Evolutionary conservation across 1,140 invertebrate species (phyloP), one percentile per base, ranked within the genome.

Genomic region (Charaxes varanes): DNA sequence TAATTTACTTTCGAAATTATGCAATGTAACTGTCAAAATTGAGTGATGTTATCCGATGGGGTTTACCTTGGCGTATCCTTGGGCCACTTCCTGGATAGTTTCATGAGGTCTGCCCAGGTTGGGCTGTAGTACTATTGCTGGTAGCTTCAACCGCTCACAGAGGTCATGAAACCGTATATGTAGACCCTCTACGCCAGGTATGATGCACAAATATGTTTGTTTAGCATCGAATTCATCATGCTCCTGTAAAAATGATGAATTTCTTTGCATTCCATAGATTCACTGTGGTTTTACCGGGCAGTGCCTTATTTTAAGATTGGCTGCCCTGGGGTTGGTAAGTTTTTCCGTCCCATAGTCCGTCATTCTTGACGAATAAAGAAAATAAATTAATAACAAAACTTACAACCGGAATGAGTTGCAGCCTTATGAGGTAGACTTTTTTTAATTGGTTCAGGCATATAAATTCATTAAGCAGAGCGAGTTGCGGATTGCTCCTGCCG

Each of bases 71-170:
- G 23, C 16, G 13, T 11, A 40, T 44, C 41, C 24, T 8, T 40
- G 3, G 0, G 47, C 47, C 11, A 24, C 17, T 2, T 51, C 31
- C 1, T 32, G 13, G 1, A 40, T 21, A 2, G 17, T 35, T 1
- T 41, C 41, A 17, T 31, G 1, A 10, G 28, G 28, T 18, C n/a
- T 16, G 3, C 18, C 23, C 0, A 34, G n/a, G 4, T 41, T 31
- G 4, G 31, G 36, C 7, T 71, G 67, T 14, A 76, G 35, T 4
- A 72, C 51, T 1, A 70, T 7, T 1, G 65, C 65, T 0, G 15
- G 11, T 17, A 17, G 6, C 15, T 31, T 31, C 4, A 31, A 12
- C 3, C 28, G 28, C 6, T 31, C 15, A 31, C 15, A 8, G 11
- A 31, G 3, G 4, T 13, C 7, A 31, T 5, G 1, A 12, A 31